A percentile compares a stretch with the other conserved stretches of the same genome.
phyloP scores from a whole-genome alignment of 2,888 invertebrate species.

The Yponomeuta evonymella region DNA sequence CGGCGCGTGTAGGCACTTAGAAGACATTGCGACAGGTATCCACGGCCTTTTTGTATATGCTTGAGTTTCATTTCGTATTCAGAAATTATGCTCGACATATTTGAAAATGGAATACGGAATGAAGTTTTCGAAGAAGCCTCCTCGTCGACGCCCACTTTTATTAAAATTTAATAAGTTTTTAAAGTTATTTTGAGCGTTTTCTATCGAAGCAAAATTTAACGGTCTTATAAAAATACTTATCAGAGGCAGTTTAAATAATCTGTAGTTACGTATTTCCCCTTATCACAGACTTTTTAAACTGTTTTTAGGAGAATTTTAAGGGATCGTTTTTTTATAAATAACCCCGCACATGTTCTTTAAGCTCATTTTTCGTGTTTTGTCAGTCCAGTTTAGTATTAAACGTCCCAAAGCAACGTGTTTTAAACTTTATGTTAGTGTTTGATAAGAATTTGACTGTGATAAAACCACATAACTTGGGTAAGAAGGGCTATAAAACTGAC shows the following conservation, averaged over 20 bases:
- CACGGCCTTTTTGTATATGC: constrained; percentile 45
- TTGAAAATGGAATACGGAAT: constrained; percentile 47
- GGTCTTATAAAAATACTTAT: no score
- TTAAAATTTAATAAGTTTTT: constrained; percentile 43
- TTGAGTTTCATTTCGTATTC: constrained; percentile 56
- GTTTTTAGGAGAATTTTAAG: no score
- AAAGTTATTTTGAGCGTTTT: constrained; percentile 22
- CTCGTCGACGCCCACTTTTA: constrained; percentile 30
- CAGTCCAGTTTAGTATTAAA: neutral
- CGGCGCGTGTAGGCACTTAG: constrained; percentile 51
- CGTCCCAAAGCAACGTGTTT: neutral
- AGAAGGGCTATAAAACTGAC: constrained; percentile 57
- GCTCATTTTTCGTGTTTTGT: no score
- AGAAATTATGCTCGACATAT: constrained; percentile 56
- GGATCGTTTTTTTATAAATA: no score
- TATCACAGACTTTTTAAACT: no score
- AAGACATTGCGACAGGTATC: constrained; percentile 48
- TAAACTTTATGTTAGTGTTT: neutral
- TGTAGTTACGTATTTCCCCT: no score
- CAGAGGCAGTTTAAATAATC: no score
- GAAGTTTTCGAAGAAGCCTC: constrained; percentile 33
- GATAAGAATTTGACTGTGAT: constrained; percentile 22
- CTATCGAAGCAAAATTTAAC: neutral
- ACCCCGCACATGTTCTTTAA: no score
- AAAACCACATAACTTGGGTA: constrained; percentile 49